These are phyloP conservation scores for Chroicocephalus ridibundus DNA, from an alignment of 2,113 vertebrate species.

Conservation along the genomic window DNA sequence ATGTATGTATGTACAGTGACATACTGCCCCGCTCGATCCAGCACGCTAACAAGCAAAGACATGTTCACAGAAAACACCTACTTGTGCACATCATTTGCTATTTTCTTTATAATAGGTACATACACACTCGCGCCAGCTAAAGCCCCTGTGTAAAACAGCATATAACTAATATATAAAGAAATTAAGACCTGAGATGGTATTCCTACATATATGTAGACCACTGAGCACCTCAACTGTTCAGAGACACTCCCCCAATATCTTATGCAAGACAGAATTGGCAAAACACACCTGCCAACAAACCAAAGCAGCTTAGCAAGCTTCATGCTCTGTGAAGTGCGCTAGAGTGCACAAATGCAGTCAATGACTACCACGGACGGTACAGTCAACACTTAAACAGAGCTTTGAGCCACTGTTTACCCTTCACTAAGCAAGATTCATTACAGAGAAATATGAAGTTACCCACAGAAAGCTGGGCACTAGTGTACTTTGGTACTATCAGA, in stretches of 20 bases:
- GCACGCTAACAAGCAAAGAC: not conserved
- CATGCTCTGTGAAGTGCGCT: not conserved
- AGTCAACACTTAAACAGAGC: not conserved
- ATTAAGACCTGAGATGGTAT: not conserved
- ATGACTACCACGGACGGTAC: rapidly evolving
- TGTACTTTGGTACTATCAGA: not conserved
- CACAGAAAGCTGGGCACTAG: not conserved
- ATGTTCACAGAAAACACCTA: not conserved
- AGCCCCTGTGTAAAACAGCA: not conserved
- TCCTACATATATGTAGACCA: not conserved
- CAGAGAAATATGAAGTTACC: not conserved
- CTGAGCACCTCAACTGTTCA: not conserved
- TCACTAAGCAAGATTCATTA: not conserved
- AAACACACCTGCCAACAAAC: not conserved
- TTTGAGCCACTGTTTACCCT: not conserved
- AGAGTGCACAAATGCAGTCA: not conserved
- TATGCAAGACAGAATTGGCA: not conserved
- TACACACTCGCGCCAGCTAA: not conserved
- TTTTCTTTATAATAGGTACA: not conserved
- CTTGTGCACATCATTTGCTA: too few relatives aligned
- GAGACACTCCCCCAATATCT: not conserved
- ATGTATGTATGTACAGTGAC: rapidly evolving
- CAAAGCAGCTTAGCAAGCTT: not conserved
- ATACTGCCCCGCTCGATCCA: not conserved
- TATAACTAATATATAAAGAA: not conserved